These are phyloP conservation scores for Synergus laeviventris DNA, from an alignment of 2,888 invertebrate species.

Conservation along the genomic window DNA sequence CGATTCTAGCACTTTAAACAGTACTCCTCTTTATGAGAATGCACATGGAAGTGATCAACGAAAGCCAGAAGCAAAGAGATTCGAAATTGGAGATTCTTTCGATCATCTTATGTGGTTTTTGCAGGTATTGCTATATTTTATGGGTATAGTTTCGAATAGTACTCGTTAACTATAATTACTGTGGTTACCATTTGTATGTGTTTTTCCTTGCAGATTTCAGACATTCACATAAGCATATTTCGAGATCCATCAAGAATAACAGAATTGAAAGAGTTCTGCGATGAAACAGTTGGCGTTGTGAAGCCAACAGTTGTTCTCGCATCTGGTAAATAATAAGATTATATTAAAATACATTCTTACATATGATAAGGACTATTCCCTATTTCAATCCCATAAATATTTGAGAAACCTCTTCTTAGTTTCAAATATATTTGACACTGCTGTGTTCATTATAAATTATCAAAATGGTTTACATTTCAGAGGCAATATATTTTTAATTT, in stretches of 20 bases:
- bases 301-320: conserved; percentile 88
- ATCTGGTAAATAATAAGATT: conserved; percentile 79
- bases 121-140: conserved; percentile 78
- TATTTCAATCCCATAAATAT: no score
- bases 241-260: conserved; percentile 85
- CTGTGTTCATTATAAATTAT: no score
- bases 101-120: conserved; percentile 86
- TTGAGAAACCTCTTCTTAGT: no score
- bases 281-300: conserved; percentile 83
- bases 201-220: conserved; percentile 84
- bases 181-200: neutral
- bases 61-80: conserved; percentile 64
- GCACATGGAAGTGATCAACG: conserved; percentile 45
- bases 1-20: conserved; percentile 71
- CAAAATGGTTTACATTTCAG: no score
- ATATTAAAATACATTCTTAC: neutral
- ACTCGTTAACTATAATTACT: neutral
- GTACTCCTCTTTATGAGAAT: conserved; percentile 47
- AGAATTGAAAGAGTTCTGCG: conserved; percentile 89
- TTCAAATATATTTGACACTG: no score
- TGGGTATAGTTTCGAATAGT: no score
- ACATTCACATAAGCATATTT: conserved; percentile 92
- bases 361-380: no score
- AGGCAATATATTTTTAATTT: no score
- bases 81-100: conserved; percentile 78